Base-by-base conservation (phyloP, 2,888 invertebrate genomes). In the Drosophila histrio region DNA sequence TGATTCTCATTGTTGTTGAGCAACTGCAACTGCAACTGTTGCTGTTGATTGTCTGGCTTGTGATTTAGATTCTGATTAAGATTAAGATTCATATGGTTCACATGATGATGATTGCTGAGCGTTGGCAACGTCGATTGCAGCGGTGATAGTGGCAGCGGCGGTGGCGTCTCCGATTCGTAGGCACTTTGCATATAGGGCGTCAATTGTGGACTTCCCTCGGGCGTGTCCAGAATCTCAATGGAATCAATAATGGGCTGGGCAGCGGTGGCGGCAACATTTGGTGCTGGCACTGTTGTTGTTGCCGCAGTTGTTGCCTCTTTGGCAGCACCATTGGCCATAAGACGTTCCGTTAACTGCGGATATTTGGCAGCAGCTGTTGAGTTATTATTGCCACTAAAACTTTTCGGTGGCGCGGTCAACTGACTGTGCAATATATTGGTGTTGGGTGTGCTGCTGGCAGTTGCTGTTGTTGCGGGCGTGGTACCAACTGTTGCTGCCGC, bases 201-300 rank as follows among this genome's bases (percentile, higher is more conserved):
- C 30, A 81, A 71, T 26, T 81, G 81, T 3, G 89, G 90, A 72
- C 91, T 91, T 19, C 89, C 89, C 47, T 90, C 91, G 7, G 91
- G 91, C 7, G 91, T 90, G 56, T 91, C 91, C 28, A 91, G 64
- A 32, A 91, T 91, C 64, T 91, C 91, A 71, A 91, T 91, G 5
- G 91, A 90, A 64, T 91, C 91, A 39, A 91, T 88, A 15, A 89
- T 75, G 7, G 75, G n/a, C n/a, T 7, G 6, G 38, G 44, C 49
- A 64, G 57, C 0, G 36, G 36, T n/a, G 11, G 19, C 30, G 9
- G 59, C 56, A 44, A 36, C 41, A n/a, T 53, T 50, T 41, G 26
- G 21, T 30, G 17, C 19, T 38, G 17, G n/a, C 22, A 38, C 28
- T 17, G 60, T 9, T 15, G 61, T 34, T 6, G 64, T 2, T 7